A percentile compares a stretch with the other conserved stretches of the same genome.
These are phyloP conservation scores for Clarias macrocephalus DNA, from an alignment of 2,113 vertebrate genomes.

Conservation along the genomic window DNA sequence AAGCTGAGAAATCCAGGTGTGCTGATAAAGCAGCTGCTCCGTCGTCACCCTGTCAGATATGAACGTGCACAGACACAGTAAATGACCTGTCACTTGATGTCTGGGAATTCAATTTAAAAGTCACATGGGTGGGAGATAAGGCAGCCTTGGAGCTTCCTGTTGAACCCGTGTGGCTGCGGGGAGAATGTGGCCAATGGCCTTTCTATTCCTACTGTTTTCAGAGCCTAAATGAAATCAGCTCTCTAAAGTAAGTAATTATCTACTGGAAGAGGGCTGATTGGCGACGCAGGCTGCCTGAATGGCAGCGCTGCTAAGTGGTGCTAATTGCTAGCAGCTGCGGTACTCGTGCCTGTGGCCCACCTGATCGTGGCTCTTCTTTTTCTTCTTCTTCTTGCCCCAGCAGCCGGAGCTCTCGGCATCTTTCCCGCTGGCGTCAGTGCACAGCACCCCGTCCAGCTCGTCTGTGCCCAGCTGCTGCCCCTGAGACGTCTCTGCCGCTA, in stretches of 20 bases:
- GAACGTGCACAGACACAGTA: slow-evolving; percentile 39
- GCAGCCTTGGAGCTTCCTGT: slow-evolving; percentile 48
- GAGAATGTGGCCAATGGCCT: slow-evolving; percentile 43
- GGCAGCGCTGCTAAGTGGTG: slow-evolving; percentile 45
- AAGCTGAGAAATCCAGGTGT: slow-evolving; percentile 30
- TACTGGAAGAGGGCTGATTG: slow-evolving; percentile 37
- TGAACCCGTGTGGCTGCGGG: slow-evolving; percentile 32
- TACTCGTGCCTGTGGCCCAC: slow-evolving; percentile 67
- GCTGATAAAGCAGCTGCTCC: neutral
- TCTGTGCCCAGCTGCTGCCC: slow-evolving; percentile 97
- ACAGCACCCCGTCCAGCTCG: slow-evolving; percentile 93
- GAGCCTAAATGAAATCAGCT: slow-evolving; percentile 56
- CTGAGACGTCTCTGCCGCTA: slow-evolving; percentile 97
- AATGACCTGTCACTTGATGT: slow-evolving; percentile 19
- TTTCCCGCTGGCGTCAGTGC: slow-evolving; percentile 89
- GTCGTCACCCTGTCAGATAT: slow-evolving; percentile 34
- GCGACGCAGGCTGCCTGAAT: slow-evolving; percentile 40
- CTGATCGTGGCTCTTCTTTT: slow-evolving; percentile 98
- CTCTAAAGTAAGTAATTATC: slow-evolving; percentile 55
- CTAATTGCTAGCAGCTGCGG: slow-evolving; percentile 74
- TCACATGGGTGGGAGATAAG: slow-evolving; percentile 31
- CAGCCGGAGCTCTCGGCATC: slow-evolving; percentile 93
- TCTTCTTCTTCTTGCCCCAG: slow-evolving; percentile 99
- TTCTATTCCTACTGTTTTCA: slow-evolving; percentile 51
- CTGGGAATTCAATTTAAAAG: slow-evolving; percentile 45